Base-by-base conservation (phyloP, 2,797 vertebrate genomes). In the Molossus molossus region DNA sequence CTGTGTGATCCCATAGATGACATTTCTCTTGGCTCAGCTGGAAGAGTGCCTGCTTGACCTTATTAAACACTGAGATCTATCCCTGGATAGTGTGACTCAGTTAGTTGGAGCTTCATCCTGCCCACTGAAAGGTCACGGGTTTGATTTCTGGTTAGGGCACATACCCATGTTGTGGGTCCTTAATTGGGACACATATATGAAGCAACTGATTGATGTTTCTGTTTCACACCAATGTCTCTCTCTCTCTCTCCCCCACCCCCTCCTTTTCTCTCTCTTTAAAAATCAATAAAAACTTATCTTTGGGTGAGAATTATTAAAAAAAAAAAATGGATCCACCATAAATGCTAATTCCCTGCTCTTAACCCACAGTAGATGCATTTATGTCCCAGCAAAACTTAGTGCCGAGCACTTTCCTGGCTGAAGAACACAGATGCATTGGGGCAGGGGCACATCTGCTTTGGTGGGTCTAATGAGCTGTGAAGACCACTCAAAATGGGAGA, bases 381-480 rank as follows among this genome's bases (percentile, higher is more conserved):
- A 20, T 7, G 33, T 79, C 0, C 0, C 3, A 65, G 80, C 70
- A 73, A 53, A 72, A 50, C 72, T 81, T 87, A 95, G 87, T 70
- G 70, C 53, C 29, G 0, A 33, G 65, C 3, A 18, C 65, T 90
- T 70, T 55, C 82, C 1, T 0, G 67, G 83, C 10, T 10, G 15
- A 81, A 93, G 91, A 77, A 48, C 1, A 0, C 37, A 9, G 45
- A 55, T 65, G 90, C n/a, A 12, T 95, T 92, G 95, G 48, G 48
- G 18, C 6, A 55, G 29, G 88, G 83, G 70, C 73, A 48, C 27
- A 48, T 40, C 33, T 2, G n/a, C 40, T 72, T 58, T 82, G 85
- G 73, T 21, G 72, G 70, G 37, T 91, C 87, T 96, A 91, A 90
- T 18, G 91, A 97, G 95, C 94, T 95, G 79, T 80, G 69, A 64